Base-by-base conservation (phyloP, 2,113 vertebrate species). In the Lampris incognitus region DNA sequence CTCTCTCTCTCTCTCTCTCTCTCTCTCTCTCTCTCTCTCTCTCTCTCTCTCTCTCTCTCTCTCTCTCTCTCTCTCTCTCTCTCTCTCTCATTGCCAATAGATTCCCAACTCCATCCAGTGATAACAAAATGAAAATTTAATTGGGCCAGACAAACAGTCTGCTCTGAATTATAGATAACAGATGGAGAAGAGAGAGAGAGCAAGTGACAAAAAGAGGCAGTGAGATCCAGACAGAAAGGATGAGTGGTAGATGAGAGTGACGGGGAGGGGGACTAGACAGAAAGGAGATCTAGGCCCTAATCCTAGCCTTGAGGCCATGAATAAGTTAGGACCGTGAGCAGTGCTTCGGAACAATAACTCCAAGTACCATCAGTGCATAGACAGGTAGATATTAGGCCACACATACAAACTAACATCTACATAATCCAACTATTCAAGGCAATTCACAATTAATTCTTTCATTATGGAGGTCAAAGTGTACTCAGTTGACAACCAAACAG, bases 311-410 rank as follows among this genome's bases (percentile, higher is more conserved):
- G 74, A 66, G 37, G 42, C 70, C 59, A 72, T 87, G 8, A 76
- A 90, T 87, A 64, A 90, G 78, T 79, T 1, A 88, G 49, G n/a
- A 66, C 4, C 6, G 70, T 79, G 67, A 67, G 66, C 80, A 68
- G 71, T 39, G 57, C 9, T 51, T 55, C 54, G 76, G 59, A 75
- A 77, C 63, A 73, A 82, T 79, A 66, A 2, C 59, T 68, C 69
- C 66, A 24, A 24, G 24, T 24, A 24, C 24, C 24, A 24, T 62
- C 59, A 70, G 51, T 63, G 74, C 2, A 54, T 10, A 24, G 11
- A 42, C 69, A 76, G 62, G 41, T 24, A 41, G 78, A 87, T 57
- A 74, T 67, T 78, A 49, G 24, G 5, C 46, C 52, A 40, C n/a
- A 42, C 41, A 67, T 24, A 65, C 59, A 49, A 36, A 61, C 46